phyloP scores from a whole-genome alignment of 1,140 invertebrate genomes.

The Agrypnia vestita region DNA sequence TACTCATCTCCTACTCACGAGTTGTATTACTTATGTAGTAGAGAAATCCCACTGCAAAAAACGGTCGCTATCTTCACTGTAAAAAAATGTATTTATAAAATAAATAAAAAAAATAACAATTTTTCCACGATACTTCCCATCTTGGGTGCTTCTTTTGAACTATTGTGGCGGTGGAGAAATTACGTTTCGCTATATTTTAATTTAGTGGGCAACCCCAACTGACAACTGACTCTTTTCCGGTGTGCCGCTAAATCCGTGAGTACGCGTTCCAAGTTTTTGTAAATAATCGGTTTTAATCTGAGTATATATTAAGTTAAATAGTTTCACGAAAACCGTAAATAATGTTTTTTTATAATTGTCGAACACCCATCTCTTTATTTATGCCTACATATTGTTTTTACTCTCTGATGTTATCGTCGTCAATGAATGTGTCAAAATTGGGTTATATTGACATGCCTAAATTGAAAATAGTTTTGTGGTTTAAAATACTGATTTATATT shows the following conservation, averaged over 20 bases:
- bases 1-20: too few relatives aligned
- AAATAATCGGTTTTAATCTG: constrained; percentile 39
- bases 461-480: constrained; percentile 19
- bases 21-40: too few relatives aligned
- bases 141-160: not conserved
- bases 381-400: not conserved
- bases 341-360: constrained; percentile 4
- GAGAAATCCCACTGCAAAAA: too few relatives aligned
- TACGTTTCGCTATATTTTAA: not conserved
- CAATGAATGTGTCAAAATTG: constrained; percentile 42
- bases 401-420: constrained; percentile 18
- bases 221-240: constrained; percentile 54
- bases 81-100: too few relatives aligned
- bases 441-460: constrained; percentile 46
- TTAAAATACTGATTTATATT: not conserved
- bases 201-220: constrained; percentile 14
- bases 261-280: constrained; percentile 26
- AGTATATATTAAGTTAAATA: not conserved
- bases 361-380: not conserved
- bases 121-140: not conserved
- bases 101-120: too few relatives aligned
- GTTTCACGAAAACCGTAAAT: not conserved
- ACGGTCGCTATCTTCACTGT: too few relatives aligned
- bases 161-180: not conserved
- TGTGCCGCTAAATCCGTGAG: constrained; percentile 45